A percentile compares a stretch with the other conserved stretches of the same genome.
phyloP scores from a whole-genome alignment of 2,888 invertebrate species.

The Melieria crassipennis region DNA sequence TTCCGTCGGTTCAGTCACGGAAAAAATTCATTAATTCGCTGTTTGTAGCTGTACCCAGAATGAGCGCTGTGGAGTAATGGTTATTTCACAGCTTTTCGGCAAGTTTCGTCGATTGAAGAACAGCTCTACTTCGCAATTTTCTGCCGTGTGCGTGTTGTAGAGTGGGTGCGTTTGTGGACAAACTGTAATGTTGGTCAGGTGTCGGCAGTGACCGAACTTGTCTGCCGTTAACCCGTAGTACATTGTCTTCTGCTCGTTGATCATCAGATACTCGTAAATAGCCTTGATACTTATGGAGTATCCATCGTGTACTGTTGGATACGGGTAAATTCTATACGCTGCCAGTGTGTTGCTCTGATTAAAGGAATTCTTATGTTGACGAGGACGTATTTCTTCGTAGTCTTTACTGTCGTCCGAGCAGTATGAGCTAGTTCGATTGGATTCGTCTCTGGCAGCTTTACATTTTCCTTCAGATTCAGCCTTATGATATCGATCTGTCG shows the following conservation, averaged over 20 bases:
- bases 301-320: conserved; percentile 20
- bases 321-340: conserved; percentile 12
- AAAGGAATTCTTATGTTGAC: conserved; percentile 23
- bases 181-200: not conserved
- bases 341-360: conserved; percentile 2
- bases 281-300: not conserved
- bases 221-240: conserved; percentile 5
- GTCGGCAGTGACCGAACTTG: conserved; percentile 11
- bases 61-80: conserved; percentile 5
- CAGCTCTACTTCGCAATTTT: conserved; percentile 1
- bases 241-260: conserved; percentile 9
- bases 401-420: not conserved
- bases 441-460: conserved; percentile 12
- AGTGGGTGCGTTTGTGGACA: conserved; percentile 15
- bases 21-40: too few species aligned
- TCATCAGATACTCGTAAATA: not conserved
- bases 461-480: not conserved
- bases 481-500: conserved; percentile 11
- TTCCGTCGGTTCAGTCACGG: not conserved
- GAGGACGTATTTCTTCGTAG: conserved; percentile 10
- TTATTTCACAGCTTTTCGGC: conserved; percentile 4
- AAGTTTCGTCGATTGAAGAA: not conserved
- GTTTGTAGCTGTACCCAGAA: conserved; percentile 15
- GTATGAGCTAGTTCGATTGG: conserved; percentile 15
- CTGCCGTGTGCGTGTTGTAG: not conserved